Conservation (phyloP, 2,797 vertebrate species). For the Hypotaenidia philippensis region DNA sequence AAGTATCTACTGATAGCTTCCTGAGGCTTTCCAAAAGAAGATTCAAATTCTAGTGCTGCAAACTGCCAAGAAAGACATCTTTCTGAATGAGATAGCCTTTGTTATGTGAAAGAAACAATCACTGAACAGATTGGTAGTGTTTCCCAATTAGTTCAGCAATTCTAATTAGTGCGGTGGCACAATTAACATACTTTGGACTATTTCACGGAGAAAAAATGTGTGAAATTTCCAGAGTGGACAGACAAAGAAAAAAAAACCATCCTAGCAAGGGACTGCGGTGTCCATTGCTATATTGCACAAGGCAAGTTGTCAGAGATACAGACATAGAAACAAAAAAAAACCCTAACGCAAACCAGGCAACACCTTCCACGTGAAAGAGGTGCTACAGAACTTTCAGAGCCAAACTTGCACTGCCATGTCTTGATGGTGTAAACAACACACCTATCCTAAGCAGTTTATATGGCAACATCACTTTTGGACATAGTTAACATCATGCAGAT, state of each 20-base stretch:
- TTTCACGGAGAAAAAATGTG: neutral
- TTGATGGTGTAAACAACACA: neutral
- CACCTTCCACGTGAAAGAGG: accelerated
- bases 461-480: neutral
- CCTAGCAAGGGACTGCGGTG: too few relatives aligned
- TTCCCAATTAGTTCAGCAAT: neutral
- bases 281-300: accelerated
- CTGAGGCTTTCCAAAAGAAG: neutral
- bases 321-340: neutral
- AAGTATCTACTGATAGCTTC: neutral
- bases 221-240: neutral
- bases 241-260: neutral
- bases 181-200: neutral
- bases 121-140: neutral
- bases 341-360: neutral
- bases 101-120: neutral
- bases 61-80: neutral
- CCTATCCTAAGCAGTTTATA: neutral
- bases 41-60: neutral
- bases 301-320: neutral
- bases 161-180: neutral
- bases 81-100: neutral
- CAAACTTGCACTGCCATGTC: neutral
- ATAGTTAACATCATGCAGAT: neutral
- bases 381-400: neutral